Conservation (phyloP, 64 coral and sea anemone genomes). For the Trachythela sp. region DNA sequence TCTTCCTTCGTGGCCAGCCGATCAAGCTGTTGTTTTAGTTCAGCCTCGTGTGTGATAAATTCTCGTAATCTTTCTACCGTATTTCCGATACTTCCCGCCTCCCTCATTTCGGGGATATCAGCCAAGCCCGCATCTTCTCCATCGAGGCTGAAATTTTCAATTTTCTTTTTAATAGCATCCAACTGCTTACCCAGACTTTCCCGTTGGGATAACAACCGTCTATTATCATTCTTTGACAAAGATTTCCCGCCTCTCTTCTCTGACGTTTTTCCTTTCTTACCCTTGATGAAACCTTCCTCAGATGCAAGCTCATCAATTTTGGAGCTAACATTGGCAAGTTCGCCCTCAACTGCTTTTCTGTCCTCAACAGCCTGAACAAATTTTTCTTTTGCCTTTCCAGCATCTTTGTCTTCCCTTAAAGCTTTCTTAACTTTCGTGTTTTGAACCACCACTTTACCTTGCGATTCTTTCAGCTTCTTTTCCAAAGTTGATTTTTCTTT, state of each 20-base stretch:
- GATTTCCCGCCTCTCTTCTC: neutral
- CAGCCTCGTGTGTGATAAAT: neutral
- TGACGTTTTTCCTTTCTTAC: neutral
- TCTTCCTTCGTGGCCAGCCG: neutral
- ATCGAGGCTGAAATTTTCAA: neutral
- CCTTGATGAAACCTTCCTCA: neutral
- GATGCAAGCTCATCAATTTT: neutral
- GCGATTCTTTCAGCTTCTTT: neutral
- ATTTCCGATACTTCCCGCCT: neutral
- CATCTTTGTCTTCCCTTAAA: neutral
- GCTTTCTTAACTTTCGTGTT: neutral
- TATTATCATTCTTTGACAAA: neutral
- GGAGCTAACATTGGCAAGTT: neutral
- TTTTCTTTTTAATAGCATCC: neutral
- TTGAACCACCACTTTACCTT: neutral
- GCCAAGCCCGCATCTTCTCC: neutral
- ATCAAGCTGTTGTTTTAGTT: neutral
- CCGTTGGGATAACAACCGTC: neutral
- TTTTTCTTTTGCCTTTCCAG: neutral
- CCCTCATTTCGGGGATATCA: neutral
- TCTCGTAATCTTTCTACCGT: neutral
- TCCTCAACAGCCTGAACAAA: constrained; percentile 12
- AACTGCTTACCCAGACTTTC: constrained; percentile 1
- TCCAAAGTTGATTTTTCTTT: constrained; percentile 11
- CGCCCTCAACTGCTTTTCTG: neutral